Base-by-base conservation (phyloP, 2,113 vertebrate genomes). In the Sander lucioperca region DNA sequence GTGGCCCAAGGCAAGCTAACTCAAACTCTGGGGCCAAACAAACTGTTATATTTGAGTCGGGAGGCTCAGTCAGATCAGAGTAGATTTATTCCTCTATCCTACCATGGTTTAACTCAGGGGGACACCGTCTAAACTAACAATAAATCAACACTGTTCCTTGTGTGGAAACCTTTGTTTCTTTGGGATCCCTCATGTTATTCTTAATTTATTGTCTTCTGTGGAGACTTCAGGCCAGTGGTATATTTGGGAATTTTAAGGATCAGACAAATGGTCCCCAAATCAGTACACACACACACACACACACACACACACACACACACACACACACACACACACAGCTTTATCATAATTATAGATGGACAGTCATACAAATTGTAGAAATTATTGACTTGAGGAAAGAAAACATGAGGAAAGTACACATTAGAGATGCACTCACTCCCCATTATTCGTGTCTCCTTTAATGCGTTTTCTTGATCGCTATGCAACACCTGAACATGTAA, bases 1-100 rank as follows among this genome's bases (percentile, higher is more conserved):
- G 61, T 80, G 81, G 69, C 86, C 76, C 30, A 13, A 83, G 84
- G 82, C 83, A 74, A 74, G 79, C 50, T 79, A 82, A 84, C 75
- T 61, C 77, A 79, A 94, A 92, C 88, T 89, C 56, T 63, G 85
- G 83, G 86, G 87, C 78, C 86, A 93, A 89, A 81, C 80, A 36
- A 80, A 88, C 79, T 70, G 82, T 90, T 92, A 83, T 84, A 84
- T 89, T 89, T 84, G 73, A 92, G 92, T 91, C 63, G 16, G 61
- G 77, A 75, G 71, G 84, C 86, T 89, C 79, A 83, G 76, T 85
- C 74, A 76, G 80, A 85, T 90, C 74, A 82, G 72, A 3, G n/a
- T 66, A 94, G 94, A 95, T 95, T 94, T 94, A 94, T 94, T 92
- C 87, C 64, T 80, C 81, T 80, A 74, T 80, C 79, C 80, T 88